Evolutionary conservation across 2,888 invertebrate species (phyloP).

Genomic region (Hemaris fuciformis): DNA sequence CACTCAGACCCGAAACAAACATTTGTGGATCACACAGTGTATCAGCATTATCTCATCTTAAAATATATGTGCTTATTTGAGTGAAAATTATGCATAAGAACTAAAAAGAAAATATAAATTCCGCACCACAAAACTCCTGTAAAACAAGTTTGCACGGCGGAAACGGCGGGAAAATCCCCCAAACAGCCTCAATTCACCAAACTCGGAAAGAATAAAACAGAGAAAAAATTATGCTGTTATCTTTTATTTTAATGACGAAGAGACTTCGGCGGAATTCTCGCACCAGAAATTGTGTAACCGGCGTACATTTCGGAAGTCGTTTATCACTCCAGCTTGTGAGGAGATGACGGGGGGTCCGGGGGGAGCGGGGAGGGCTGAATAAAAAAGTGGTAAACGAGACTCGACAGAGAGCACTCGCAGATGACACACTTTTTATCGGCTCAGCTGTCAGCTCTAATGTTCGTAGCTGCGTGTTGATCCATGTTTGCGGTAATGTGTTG

Average conservation of each 20-base stretch:
- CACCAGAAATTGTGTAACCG: conserved; percentile 7
- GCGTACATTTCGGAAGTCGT: conserved; percentile 11
- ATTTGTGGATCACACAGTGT: no score
- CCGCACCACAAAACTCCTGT: not conserved
- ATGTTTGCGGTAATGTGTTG: not conserved
- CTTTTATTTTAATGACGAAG: conserved; percentile 13
- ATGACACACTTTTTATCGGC: not conserved
- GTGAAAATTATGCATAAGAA: not conserved
- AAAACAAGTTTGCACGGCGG: not conserved
- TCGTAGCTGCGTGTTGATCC: not conserved
- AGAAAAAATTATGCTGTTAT: conserved; percentile 10
- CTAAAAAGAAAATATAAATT: not conserved
- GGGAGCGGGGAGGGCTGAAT: not conserved
- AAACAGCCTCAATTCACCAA: not conserved
- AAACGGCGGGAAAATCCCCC: not conserved
- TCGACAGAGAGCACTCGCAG: conserved; percentile 6
- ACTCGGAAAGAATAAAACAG: not conserved
- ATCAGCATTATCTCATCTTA: no score
- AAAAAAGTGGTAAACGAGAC: conserved; percentile 8
- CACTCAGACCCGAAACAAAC: no score
- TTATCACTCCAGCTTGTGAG: not conserved
- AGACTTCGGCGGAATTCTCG: conserved; percentile 1
- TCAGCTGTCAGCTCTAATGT: not conserved
- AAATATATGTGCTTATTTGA: no score
- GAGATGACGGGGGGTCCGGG: not conserved